Evolutionary conservation across 2,113 vertebrate species (phyloP).

Genomic region (Nannospalax galili): DNA sequence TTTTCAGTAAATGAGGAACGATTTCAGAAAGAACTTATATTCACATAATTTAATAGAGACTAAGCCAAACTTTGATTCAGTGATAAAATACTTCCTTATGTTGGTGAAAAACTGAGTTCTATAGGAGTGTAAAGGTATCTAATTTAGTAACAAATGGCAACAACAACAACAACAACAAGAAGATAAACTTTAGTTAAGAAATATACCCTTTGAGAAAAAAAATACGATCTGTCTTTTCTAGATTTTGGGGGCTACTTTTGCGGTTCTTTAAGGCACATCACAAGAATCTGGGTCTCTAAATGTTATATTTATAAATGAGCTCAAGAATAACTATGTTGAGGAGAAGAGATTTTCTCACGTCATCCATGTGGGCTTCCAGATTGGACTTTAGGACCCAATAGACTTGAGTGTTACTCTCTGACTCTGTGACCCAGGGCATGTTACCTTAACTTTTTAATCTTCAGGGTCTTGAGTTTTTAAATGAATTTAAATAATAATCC

Average conservation of each 20-base stretch:
- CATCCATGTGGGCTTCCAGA: not conserved
- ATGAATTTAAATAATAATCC: conserved; percentile 39
- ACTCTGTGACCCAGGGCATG: not conserved
- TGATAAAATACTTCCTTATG: conserved; percentile 48
- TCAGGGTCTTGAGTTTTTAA: conserved; percentile 46
- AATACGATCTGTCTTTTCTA: not conserved
- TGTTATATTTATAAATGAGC: conserved; percentile 36
- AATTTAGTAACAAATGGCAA: conserved; percentile 61
- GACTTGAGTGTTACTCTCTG: not conserved
- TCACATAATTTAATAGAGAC: conserved; percentile 21
- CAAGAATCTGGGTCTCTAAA: conserved; percentile 25
- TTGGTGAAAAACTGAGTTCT: not conserved
- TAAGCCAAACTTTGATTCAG: conserved; percentile 8
- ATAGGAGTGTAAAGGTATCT: conserved; percentile 20
- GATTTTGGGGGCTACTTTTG: conserved; percentile 15
- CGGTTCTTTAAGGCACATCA: not conserved
- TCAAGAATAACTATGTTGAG: conserved; percentile 19
- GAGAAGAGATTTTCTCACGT: conserved; percentile 26
- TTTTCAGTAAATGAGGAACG: conserved; percentile 44
- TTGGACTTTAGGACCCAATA: conserved; percentile 1
- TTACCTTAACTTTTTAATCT: conserved; percentile 42
- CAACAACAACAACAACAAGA: too few relatives aligned
- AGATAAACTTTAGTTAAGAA: not conserved
- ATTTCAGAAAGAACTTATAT: conserved; percentile 48
- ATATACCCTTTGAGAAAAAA: conserved; percentile 16